Evolutionary conservation across 2,113 vertebrate species (phyloP), one percentile per base, ranked within the genome.

Genomic region (Peucedramus taeniatus): DNA sequence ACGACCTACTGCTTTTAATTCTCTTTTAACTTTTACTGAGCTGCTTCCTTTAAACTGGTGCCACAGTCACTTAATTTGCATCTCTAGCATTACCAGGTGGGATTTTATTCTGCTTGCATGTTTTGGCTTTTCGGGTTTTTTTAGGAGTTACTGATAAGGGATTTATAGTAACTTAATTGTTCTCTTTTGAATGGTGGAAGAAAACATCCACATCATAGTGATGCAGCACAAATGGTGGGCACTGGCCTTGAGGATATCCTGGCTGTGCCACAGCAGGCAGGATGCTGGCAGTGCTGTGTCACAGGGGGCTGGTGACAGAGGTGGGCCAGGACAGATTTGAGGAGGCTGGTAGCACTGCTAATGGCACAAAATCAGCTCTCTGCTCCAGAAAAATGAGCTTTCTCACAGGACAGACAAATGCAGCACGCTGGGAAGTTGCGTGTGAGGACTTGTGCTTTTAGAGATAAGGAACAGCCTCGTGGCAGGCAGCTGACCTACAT

Each of bases 401-500:
- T 45, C 83, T 61, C 39, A 23, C 6, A 10, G 49, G 83, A 39
- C 40, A 51, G 31, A 53, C 10, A 30, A 63, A 57, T 0, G 8
- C 76, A 74, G 42, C 42, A 9, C 0, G 0, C 35, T 13, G 45
- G 39, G 83, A 83, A 51, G 66, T 27, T 54, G 71, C 5, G 5
- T 59, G 68, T 66, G 68, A 92, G 69, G 37, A 26, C 12, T 20
- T 44, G 31, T 56, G 89, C 30, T 50, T 40, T 42, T 15, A 7
- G 6, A 4, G 54, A 4, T 6, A 6, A 83, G 78, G 37, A 92
- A 15, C 45, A 30, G 26, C 0, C 45, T 65, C 42, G 0, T 0
- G 3, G 60, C 71, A 64, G 64, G 23, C 80, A 35, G 61, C 6
- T 94, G 92, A 87, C 90, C 84, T 85, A 87, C 65, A 76, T 89